Conservation (phyloP, 2,113 vertebrate genomes). For the Megalops atlanticus region DNA sequence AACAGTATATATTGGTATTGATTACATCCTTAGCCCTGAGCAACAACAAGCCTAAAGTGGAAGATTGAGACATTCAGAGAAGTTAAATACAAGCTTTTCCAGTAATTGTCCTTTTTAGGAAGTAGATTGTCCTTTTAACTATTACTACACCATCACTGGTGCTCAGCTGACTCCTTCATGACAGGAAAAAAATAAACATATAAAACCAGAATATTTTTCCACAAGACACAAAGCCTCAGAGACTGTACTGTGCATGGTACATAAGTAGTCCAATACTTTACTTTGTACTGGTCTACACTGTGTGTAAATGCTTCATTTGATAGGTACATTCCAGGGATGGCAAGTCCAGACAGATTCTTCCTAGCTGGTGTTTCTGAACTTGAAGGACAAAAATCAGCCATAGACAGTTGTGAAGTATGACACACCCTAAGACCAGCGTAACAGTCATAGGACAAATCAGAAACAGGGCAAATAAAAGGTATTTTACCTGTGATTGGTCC, state of each 20-base stretch:
- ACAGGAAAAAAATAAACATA: not conserved
- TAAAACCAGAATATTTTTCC: not conserved
- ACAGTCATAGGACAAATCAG: not conserved
- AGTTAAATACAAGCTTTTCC: not conserved
- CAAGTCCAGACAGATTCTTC: conserved; percentile 42
- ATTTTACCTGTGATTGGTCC: conserved; percentile 8
- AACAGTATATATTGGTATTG: no score
- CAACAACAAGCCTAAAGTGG: no score
- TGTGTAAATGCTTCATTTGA: not conserved
- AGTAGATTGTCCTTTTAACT: not conserved
- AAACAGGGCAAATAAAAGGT: not conserved
- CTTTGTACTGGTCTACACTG: not conserved
- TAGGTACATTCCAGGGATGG: conserved; percentile 37
- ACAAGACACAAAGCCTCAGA: not conserved
- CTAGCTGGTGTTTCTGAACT: not conserved
- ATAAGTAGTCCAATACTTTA: not conserved
- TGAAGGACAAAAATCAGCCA: not conserved
- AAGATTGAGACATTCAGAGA: not conserved
- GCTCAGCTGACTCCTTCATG: not conserved
- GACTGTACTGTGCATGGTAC: not conserved
- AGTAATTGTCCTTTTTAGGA: no score
- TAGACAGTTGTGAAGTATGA: not conserved
- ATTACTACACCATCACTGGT: not conserved
- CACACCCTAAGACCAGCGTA: not conserved
- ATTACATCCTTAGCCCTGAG: no score